phyloP scores from a whole-genome alignment of 2,113 vertebrate genomes.

The Struthio camelus region DNA sequence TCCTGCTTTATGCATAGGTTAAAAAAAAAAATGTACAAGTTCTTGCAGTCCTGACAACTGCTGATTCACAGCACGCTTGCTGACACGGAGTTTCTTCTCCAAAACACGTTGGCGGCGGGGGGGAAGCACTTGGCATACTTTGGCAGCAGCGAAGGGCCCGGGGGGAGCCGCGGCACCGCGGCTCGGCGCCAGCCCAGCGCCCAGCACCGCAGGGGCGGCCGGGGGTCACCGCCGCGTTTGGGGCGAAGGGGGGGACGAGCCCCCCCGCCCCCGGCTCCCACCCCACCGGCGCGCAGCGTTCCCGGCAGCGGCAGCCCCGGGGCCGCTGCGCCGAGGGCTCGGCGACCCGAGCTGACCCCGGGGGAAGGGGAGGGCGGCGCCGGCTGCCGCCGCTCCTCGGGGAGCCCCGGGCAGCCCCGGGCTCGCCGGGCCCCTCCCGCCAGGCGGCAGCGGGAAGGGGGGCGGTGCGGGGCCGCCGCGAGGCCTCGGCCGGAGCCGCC shows the following conservation, averaged over 20 bases:
- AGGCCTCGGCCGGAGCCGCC: no score
- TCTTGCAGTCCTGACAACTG: background rate
- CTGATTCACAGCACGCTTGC: background rate
- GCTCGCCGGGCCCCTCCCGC: no score
- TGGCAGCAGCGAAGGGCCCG: background rate
- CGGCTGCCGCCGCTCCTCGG: background rate
- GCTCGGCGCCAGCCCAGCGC: no score
- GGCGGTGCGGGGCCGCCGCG: no score
- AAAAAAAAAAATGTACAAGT: background rate
- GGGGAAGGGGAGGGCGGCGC: background rate
- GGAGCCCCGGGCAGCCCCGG: background rate
- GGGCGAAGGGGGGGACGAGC: background rate
- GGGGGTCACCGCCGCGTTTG: background rate
- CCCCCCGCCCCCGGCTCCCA: background rate
- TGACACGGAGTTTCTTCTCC: background rate
- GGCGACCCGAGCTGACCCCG: background rate
- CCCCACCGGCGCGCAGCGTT: no score
- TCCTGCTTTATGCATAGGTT: background rate
- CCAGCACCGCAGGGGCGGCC: no score
- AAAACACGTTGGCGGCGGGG: rapidly evolving
- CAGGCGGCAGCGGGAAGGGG: no score
- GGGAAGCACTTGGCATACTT: background rate
- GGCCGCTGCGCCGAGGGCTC: no score
- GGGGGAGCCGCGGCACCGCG: background rate
- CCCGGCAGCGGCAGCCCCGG: no score